Conservation (phyloP, 2,888 invertebrate genomes). For the Eupithecia centaureata region DNA sequence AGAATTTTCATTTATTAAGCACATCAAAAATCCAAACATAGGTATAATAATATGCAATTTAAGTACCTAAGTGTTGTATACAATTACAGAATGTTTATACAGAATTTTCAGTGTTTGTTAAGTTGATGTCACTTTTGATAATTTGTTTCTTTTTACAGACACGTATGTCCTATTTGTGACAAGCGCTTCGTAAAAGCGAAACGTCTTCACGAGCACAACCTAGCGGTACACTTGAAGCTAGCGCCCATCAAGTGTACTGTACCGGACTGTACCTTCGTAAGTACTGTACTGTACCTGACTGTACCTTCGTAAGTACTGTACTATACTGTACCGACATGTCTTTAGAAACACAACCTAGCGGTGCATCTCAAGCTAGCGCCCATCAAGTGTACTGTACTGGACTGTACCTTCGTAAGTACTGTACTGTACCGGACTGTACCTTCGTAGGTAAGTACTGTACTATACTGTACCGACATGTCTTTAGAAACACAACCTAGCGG, state of each 20-base stretch:
- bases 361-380: conserved; percentile 69
- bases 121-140: neutral
- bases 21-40: no score
- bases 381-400: conserved; percentile 48
- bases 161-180: conserved; percentile 63
- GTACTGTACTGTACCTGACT: conserved; percentile 54
- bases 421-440: conserved; percentile 39
- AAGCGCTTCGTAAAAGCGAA: conserved; percentile 65
- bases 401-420: conserved; percentile 57
- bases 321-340: conserved; percentile 50
- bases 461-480: conserved; percentile 53
- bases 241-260: conserved; percentile 62
- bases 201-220: conserved; percentile 64
- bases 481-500: conserved; percentile 65
- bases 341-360: conserved; percentile 67
- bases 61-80: no score
- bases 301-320: conserved; percentile 56
- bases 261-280: conserved; percentile 55
- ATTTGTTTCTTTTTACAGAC: conserved; percentile 44
- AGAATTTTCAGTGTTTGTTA: neutral
- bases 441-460: conserved; percentile 50
- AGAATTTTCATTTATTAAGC: no score
- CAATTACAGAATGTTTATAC: no score
- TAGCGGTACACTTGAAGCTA: conserved; percentile 67
- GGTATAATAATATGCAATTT: no score